phyloP scores from a whole-genome alignment of 2,113 vertebrate genomes.

The Hiodon alosoides region DNA sequence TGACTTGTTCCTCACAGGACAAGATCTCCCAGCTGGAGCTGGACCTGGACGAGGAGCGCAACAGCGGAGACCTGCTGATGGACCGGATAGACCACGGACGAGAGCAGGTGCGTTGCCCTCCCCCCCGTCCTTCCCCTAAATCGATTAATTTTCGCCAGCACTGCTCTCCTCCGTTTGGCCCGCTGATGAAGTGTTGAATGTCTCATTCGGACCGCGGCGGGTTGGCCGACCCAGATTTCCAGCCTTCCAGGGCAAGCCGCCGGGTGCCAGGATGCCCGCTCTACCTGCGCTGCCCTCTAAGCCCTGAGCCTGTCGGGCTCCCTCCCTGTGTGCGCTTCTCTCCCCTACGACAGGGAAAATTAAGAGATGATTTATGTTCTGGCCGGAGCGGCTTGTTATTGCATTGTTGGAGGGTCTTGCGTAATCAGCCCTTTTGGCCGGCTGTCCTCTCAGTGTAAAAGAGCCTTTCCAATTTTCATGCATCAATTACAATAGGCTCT shows the following conservation, averaged over 20 bases:
- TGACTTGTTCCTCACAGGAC: constrained; percentile 61
- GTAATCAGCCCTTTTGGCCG: constrained; percentile 49
- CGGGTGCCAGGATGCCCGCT: neutral
- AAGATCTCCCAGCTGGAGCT: constrained; percentile 79
- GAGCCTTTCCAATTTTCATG: constrained; percentile 55
- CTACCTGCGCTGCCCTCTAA: neutral
- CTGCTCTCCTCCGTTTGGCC: neutral
- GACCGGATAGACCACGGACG: constrained; percentile 81
- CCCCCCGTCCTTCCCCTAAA: constrained; percentile 23
- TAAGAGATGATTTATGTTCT: constrained; percentile 16
- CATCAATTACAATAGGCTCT: constrained; percentile 48
- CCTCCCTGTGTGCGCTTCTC: no score
- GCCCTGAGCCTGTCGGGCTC: neutral
- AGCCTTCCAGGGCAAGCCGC: neutral
- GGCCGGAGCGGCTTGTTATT: constrained; percentile 36
- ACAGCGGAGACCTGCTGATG: constrained; percentile 80
- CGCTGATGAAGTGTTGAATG: neutral
- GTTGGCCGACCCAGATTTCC: neutral
- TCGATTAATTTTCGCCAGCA: neutral
- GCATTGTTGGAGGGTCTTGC: constrained; percentile 56
- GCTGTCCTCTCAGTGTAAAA: constrained; percentile 41
- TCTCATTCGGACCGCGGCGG: neutral
- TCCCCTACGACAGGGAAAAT: neutral
- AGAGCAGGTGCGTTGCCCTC: constrained; percentile 74
- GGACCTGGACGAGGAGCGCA: constrained; percentile 88